Percentiles rank a stretch among this genome's conserved stretches.
Conservation (phyloP, 2,888 invertebrate genomes). For the Salpingus planirostris region DNA sequence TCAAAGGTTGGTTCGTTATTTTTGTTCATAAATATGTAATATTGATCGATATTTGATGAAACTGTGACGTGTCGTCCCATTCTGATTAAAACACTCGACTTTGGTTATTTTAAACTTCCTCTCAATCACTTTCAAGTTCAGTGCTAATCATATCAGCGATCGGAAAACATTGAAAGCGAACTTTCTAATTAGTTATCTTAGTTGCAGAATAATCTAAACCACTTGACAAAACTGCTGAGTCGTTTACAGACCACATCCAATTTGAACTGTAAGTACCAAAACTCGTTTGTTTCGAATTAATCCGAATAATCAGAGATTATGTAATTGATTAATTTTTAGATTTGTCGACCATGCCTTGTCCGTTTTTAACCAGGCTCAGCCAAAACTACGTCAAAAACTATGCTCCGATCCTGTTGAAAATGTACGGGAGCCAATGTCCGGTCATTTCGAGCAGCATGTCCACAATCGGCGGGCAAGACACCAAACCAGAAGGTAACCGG, state of each 20-base stretch:
- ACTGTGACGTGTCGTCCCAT: no score
- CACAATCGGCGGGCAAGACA: constrained; percentile 15
- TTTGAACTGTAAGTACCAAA: constrained; percentile 1
- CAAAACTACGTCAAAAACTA: constrained; percentile 76
- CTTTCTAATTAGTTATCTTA: constrained; percentile 2
- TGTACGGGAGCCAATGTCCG: constrained; percentile 75
- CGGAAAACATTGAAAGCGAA: not conserved
- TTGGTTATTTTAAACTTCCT: no score
- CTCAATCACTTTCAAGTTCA: no score
- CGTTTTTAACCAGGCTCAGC: constrained; percentile 74
- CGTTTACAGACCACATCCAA: constrained; percentile 3
- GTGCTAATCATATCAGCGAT: no score
- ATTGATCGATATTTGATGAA: no score
- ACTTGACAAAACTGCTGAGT: not conserved
- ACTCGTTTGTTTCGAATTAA: not conserved
- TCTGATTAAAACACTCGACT: no score
- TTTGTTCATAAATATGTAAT: no score
- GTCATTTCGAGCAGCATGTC: constrained; percentile 53
- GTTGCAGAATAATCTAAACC: constrained; percentile 6
- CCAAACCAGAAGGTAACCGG: constrained; percentile 14
- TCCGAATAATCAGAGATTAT: not conserved
- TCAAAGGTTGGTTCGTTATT: no score
- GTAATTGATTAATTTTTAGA: constrained; percentile 15
- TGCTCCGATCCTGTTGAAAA: constrained; percentile 64
- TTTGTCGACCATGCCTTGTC: constrained; percentile 67